Evolutionary conservation across 2,113 vertebrate genomes (phyloP).

Genomic region (Chaenocephalus aceratus): DNA sequence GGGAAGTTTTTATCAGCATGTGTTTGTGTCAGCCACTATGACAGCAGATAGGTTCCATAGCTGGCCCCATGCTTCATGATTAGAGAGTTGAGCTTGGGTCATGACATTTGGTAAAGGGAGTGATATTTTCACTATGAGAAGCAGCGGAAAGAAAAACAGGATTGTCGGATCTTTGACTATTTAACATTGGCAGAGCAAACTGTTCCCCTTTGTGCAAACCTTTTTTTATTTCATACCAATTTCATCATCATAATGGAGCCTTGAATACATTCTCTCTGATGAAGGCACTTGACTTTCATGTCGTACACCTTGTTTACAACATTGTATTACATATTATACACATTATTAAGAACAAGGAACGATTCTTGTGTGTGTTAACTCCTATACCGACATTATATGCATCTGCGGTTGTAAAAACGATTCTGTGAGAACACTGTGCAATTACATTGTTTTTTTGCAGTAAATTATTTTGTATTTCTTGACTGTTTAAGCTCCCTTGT

Average conservation of each 20-base stretch:
- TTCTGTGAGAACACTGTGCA: neutral
- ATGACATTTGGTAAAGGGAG: neutral
- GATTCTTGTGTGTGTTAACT: neutral
- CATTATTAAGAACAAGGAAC: neutral
- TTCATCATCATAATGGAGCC: slow-evolving; percentile 40
- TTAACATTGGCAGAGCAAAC: neutral
- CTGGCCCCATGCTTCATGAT: slow-evolving; percentile 8
- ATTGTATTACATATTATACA: slow-evolving; percentile 6
- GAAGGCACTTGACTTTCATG: slow-evolving; percentile 5
- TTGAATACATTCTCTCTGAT: slow-evolving; percentile 15
- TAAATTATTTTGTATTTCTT: neutral
- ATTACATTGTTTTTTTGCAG: neutral
- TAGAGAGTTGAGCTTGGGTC: slow-evolving; percentile 17
- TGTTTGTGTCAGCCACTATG: neutral
- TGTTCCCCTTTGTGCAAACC: neutral
- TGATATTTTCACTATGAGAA: neutral
- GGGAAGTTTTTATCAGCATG: neutral
- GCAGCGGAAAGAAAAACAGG: neutral
- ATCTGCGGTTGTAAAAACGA: neutral
- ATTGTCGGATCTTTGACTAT: neutral
- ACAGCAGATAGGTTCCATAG: slow-evolving; percentile 5
- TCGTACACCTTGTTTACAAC: slow-evolving; percentile 26
- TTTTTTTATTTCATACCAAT: slow-evolving; percentile 50
- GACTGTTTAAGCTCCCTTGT: neutral
- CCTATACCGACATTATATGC: neutral